Percentiles rank a stretch among this genome's conserved stretches.
Conservation (phyloP, 2,888 invertebrate species). For the Hypena proboscidalis region DNA sequence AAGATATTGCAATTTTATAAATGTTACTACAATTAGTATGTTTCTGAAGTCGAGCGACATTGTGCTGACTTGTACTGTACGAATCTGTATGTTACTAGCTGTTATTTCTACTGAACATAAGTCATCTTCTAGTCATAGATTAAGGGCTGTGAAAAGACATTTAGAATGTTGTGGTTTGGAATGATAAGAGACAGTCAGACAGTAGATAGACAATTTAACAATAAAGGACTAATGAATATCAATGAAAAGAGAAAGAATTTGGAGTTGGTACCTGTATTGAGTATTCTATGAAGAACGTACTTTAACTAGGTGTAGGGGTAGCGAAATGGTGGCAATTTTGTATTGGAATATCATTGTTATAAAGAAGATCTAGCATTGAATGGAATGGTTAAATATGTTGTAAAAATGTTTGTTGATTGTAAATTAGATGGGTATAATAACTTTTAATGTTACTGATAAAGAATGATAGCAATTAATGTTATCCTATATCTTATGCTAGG, state of each 20-base stretch:
- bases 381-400: too few species aligned
- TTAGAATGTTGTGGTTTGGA: slow-evolving; percentile 31
- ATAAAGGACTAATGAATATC: too few species aligned
- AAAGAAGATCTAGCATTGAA: slow-evolving; percentile 4
- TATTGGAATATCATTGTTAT: slow-evolving; percentile 27
- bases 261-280: too few species aligned
- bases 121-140: slow-evolving; percentile 76
- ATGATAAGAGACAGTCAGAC: slow-evolving; percentile 23
- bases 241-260: too few species aligned
- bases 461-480: too few species aligned
- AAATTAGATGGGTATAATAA: too few species aligned
- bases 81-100: slow-evolving; percentile 10
- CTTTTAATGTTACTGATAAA: too few species aligned
- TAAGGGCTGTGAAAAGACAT: slow-evolving; percentile 80
- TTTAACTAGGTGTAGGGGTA: slow-evolving; percentile 19
- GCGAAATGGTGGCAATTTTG: slow-evolving; percentile 20
- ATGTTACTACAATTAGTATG: slow-evolving; percentile 19
- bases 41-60: slow-evolving; percentile 22
- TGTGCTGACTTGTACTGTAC: slow-evolving; percentile 16
- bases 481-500: neutral
- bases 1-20: slow-evolving; percentile 20
- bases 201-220: slow-evolving; percentile 24
- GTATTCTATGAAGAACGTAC: slow-evolving; percentile 35
- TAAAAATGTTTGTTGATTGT: too few species aligned
- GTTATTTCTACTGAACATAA: slow-evolving; percentile 41